Base-by-base conservation (phyloP, 2,888 invertebrate genomes). In the Platycheirus albimanus region DNA sequence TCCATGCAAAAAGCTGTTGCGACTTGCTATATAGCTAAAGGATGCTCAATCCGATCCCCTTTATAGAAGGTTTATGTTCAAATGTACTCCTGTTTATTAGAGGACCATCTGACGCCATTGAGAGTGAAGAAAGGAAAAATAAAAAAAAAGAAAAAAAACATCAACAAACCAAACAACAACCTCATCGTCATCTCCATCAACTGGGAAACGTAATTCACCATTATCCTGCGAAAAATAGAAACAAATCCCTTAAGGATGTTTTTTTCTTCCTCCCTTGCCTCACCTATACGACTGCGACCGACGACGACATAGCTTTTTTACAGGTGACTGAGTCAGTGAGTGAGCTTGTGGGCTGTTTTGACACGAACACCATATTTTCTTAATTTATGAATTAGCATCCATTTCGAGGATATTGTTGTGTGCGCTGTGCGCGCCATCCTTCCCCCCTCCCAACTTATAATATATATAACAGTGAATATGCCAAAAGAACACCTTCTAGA, bases 291-390 rank as follows among this genome's bases (percentile, higher is more conserved):
- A n/a, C n/a, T n/a, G n/a, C n/a, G n/a, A n/a, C n/a, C n/a, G n/a
- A 11, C 20, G 13, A 8, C 15, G 2, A 15, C 20, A 19, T 38
- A 15, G 3, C 19, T n/a, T 30, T 28, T 30, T 33, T 36, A 45
- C 69, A 63, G 54, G 52, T 69, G 61, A 69, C 49, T 54, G 63
- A 51, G 58, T 30, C 51, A 63, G 61, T 69, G 67, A 61, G 61
- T 61, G 61, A 61, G 61, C 30, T 61, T 72, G 52, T 64, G 64
- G 72, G 71, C 49, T 51, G 80, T 72, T 72, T 67, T 76, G 64
- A 80, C 76, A 80, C 80, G 76, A 75, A 80, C 80, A 52, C 69
- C 76, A 70, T 80, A 76, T 80, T 80, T 76, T 70, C 76, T 80
- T 80, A 80, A 80, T 76, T 80, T 76, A 76, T 80, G 80, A 80